phyloP scores from a whole-genome alignment of 2,113 vertebrate species.

The Orthonyx spaldingii region DNA sequence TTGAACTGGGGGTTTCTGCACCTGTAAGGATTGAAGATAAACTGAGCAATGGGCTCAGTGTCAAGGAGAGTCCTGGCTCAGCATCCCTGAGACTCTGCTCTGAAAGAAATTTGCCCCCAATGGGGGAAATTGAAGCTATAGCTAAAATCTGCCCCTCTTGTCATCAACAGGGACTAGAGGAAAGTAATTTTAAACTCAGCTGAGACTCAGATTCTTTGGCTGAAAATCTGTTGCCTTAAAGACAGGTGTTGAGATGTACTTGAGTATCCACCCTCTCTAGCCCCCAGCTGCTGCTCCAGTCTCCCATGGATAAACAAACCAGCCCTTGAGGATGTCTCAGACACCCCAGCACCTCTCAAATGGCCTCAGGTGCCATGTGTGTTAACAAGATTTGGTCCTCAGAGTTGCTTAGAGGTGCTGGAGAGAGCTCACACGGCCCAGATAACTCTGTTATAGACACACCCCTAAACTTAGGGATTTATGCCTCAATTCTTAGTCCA shows the following conservation, averaged over 20 bases:
- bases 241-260: neutral
- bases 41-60: neutral
- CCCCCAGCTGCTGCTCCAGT: neutral
- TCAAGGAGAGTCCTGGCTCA: neutral
- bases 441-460: neutral
- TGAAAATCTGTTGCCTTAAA: neutral
- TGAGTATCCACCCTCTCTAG: neutral
- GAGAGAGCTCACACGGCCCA: neutral
- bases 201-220: neutral
- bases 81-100: neutral
- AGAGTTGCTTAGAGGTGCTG: neutral
- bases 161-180: neutral
- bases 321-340: neutral
- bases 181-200: neutral
- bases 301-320: neutral
- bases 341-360: neutral
- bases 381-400: neutral
- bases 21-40: neutral
- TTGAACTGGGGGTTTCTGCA: neutral
- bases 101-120: neutral
- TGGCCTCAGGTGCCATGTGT: neutral
- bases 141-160: neutral
- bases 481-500: neutral
- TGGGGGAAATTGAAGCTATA: neutral
- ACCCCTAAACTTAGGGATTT: neutral